A percentile compares a stretch with the other conserved stretches of the same genome.
Conservation (phyloP, 2,888 invertebrate genomes). For the Tineola bisselliella region DNA sequence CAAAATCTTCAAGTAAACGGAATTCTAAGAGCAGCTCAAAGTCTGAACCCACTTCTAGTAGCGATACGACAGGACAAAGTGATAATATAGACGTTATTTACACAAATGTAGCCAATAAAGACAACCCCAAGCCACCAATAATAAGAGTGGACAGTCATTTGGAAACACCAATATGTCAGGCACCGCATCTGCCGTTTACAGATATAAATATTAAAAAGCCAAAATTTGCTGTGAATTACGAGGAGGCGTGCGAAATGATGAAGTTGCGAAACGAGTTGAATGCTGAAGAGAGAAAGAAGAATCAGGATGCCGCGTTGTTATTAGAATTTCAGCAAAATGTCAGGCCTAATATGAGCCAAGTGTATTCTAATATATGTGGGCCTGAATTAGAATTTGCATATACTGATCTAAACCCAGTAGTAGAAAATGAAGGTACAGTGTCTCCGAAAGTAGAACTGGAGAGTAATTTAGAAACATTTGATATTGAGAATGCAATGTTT, state of each 20-base stretch:
- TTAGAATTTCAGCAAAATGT: conserved; percentile 61
- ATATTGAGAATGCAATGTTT: neutral
- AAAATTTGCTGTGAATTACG: conserved; percentile 74
- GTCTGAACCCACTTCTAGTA: conserved; percentile 52
- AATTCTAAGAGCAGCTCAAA: conserved; percentile 53
- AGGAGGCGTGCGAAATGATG: conserved; percentile 73
- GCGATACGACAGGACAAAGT: conserved; percentile 60
- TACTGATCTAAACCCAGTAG: conserved; percentile 14
- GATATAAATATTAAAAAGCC: conserved; percentile 67
- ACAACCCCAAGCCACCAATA: conserved; percentile 25
- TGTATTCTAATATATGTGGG: conserved; percentile 56
- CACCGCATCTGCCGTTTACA: conserved; percentile 51
- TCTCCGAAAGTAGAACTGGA: neutral
- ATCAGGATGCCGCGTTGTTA: conserved; percentile 56
- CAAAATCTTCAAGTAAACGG: conserved; percentile 44
- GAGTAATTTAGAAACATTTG: neutral
- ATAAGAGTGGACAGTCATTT: conserved; percentile 49
- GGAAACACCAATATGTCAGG: conserved; percentile 36
- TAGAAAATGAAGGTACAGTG: conserved; percentile 13
- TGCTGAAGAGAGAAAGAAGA: conserved; percentile 67
- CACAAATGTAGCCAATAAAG: neutral
- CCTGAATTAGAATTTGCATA: conserved; percentile 62
- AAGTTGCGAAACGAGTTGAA: conserved; percentile 73
- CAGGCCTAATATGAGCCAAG: conserved; percentile 55
- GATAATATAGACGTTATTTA: conserved; percentile 46